Percentiles rank a stretch among this genome's conserved stretches.
These are phyloP conservation scores for Caenorhabditis macrosperma DNA, from an alignment of 2,888 invertebrate genomes.

Conservation along the genomic window DNA sequence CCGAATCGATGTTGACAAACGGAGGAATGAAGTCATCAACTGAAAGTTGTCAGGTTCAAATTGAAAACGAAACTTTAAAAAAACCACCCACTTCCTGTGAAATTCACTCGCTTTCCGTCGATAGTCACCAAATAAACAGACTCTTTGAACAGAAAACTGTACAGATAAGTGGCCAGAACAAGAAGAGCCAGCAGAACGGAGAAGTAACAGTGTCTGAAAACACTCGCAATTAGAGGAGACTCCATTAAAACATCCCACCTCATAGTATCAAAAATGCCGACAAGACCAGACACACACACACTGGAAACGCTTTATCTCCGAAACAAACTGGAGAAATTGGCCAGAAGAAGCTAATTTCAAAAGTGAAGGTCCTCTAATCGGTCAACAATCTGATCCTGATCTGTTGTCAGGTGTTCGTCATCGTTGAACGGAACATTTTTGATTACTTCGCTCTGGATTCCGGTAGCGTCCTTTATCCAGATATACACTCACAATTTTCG, in stretches of 20 bases:
- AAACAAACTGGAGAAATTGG: slow-evolving; percentile 11
- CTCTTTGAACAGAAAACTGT: slow-evolving; percentile 35
- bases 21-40: slow-evolving; percentile 53
- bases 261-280: neutral
- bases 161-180: slow-evolving; percentile 25
- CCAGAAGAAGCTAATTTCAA: neutral
- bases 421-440: too few relatives aligned
- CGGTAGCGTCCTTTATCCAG: too few relatives aligned
- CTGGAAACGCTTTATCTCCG: slow-evolving; percentile 29
- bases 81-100: slow-evolving; percentile 46
- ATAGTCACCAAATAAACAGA: slow-evolving; percentile 9
- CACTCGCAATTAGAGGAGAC: neutral
- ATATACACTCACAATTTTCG: too few relatives aligned
- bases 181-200: neutral
- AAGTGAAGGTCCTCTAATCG: neutral
- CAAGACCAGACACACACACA: neutral
- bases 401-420: neutral
- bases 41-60: too few relatives aligned
- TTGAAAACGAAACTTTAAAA: neutral
- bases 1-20: slow-evolving; percentile 46
- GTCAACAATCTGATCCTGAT: neutral
- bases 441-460: too few relatives aligned
- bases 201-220: slow-evolving; percentile 19
- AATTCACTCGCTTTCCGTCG: slow-evolving; percentile 21
- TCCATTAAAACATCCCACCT: neutral